These are phyloP conservation scores for Eueides isabella DNA, from an alignment of 1,140 invertebrate species.

Conservation along the genomic window DNA sequence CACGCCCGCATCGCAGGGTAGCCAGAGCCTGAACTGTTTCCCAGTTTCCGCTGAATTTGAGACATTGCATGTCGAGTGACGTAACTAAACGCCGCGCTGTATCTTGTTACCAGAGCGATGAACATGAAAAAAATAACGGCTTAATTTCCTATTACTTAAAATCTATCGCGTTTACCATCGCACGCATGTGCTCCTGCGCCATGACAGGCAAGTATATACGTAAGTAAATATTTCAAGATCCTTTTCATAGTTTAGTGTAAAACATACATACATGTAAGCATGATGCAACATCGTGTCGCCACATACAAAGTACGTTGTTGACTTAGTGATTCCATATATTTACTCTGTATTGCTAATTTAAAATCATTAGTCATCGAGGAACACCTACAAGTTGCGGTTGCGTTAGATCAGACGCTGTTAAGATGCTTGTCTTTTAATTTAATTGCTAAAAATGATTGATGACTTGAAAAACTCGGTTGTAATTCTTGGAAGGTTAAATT, in stretches of 20 bases:
- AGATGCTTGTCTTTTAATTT: constrained; percentile 1
- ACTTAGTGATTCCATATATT: constrained; percentile 4
- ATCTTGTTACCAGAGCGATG: no score
- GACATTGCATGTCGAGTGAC: no score
- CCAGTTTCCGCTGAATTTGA: no score
- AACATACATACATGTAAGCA: not conserved
- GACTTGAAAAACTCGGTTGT: not conserved
- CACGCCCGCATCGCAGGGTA: no score
- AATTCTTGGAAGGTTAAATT: constrained; percentile 1
- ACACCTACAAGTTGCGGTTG: constrained; percentile 14
- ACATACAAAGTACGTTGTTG: constrained; percentile 1
- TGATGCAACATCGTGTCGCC: constrained; percentile 3
- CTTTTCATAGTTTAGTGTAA: constrained; percentile 1
- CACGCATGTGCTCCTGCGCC: no score
- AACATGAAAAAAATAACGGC: no score
- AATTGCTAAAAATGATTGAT: constrained; percentile 23
- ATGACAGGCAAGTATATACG: not conserved
- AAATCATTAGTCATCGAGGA: constrained; percentile 13
- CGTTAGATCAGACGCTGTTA: not conserved
- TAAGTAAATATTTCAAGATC: not conserved
- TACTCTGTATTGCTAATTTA: constrained; percentile 8
- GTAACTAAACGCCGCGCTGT: no score
- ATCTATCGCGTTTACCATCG: no score
- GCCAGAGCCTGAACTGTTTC: no score
- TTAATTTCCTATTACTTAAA: no score